A percentile compares a stretch with the other conserved stretches of the same genome.
phyloP scores from a whole-genome alignment of 2,888 invertebrate species.

The Noctua comes region DNA sequence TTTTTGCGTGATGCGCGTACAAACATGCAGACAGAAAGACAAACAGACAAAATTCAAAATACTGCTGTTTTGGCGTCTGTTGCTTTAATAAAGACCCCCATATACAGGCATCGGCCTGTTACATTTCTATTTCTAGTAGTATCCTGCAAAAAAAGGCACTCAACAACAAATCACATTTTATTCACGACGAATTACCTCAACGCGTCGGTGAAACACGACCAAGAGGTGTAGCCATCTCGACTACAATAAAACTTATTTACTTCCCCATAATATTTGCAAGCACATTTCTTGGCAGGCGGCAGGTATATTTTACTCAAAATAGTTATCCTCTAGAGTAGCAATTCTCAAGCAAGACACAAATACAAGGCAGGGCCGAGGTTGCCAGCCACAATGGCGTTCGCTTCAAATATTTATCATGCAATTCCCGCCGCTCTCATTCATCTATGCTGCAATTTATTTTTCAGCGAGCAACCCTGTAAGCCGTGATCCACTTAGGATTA shows the following conservation, averaged over 20 bases:
- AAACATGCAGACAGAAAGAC: too few relatives aligned
- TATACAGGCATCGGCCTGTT: too few relatives aligned
- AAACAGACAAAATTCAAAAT: too few relatives aligned
- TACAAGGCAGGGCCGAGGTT: conserved; percentile 53
- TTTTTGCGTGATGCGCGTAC: too few relatives aligned
- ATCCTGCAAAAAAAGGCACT: not conserved
- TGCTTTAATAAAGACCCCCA: too few relatives aligned
- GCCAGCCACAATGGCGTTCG: conserved; percentile 67
- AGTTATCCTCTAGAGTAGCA: conserved; percentile 56
- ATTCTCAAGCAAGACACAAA: conserved; percentile 59
- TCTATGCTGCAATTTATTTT: conserved; percentile 80
- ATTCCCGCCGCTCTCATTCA: conserved; percentile 79
- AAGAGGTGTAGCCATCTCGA: not conserved
- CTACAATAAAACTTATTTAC: conserved; percentile 40
- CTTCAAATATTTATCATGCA: conserved; percentile 81
- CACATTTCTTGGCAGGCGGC: conserved; percentile 41
- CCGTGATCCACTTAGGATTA: conserved; percentile 65
- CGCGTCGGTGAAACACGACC: not conserved
- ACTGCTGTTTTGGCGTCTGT: too few relatives aligned
- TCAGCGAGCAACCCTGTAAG: conserved; percentile 68
- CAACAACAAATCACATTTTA: not conserved
- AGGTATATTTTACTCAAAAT: conserved; percentile 58
- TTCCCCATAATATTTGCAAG: conserved; percentile 43
- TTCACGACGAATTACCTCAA: not conserved
- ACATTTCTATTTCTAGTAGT: not conserved